Conservation (phyloP, 2,888 invertebrate genomes). For the Spatulosminthurus flaviceps region DNA sequence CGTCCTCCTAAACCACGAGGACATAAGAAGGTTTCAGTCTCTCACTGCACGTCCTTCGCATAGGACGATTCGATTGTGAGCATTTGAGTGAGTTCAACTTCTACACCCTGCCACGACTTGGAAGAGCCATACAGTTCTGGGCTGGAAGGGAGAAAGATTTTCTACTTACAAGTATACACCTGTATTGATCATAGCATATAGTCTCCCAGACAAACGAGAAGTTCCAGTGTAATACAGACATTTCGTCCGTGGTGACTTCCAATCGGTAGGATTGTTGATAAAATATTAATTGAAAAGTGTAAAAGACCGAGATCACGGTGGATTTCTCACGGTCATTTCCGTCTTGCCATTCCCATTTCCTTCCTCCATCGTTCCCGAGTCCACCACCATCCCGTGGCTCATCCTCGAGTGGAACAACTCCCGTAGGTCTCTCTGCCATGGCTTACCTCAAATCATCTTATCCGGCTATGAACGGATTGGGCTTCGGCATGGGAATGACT, state of each 20-base stretch:
- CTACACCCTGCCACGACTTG: no score
- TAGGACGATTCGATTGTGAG: constrained; percentile 9
- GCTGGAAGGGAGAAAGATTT: no score
- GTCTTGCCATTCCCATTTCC: constrained; percentile 63
- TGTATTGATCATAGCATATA: no score
- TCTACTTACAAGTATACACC: no score
- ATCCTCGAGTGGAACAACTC: constrained; percentile 63
- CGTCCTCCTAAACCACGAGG: not conserved
- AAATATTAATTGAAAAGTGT: constrained; percentile 34
- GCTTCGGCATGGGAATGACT: constrained; percentile 63
- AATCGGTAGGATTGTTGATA: not conserved
- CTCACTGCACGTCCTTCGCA: constrained; percentile 4
- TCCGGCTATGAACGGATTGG: constrained; percentile 62
- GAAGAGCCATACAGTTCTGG: no score
- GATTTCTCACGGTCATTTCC: constrained; percentile 64
- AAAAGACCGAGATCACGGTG: constrained; percentile 59
- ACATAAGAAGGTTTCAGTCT: constrained; percentile 13
- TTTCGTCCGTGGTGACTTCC: not conserved
- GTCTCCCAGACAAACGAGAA: not conserved
- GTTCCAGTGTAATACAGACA: not conserved
- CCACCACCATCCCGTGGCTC: constrained; percentile 63
- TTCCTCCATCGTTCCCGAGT: constrained; percentile 65
- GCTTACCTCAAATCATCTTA: constrained; percentile 64
- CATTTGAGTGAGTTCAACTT: not conserved
- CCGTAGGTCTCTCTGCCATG: constrained; percentile 63